Conservation (phyloP, 2,113 vertebrate genomes). For the Chaenocephalus aceratus region DNA sequence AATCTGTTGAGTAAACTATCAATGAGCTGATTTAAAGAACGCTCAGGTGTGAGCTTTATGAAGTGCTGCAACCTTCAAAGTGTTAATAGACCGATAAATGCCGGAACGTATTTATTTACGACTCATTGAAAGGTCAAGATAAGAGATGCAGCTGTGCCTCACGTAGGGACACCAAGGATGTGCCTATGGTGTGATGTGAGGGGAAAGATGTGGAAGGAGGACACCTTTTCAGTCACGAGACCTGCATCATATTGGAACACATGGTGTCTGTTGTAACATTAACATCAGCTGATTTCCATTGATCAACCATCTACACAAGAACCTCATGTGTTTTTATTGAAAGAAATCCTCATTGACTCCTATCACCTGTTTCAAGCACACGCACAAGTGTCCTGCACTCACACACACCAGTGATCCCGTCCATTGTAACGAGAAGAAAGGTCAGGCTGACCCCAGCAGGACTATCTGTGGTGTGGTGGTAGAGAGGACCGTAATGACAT, state of each 20-base stretch:
- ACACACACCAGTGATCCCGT: background rate
- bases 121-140: background rate
- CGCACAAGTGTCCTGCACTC: background rate
- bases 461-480: background rate
- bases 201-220: background rate
- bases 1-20: background rate
- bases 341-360: background rate
- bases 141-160: background rate
- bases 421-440: background rate
- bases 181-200: background rate
- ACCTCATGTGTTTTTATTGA: background rate
- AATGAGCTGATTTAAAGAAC: background rate
- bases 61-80: background rate
- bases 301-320: background rate
- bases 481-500: constrained; percentile 21
- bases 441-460: background rate
- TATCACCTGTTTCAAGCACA: background rate
- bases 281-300: background rate
- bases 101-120: background rate
- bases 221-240: background rate
- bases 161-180: background rate
- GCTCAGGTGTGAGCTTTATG: background rate
- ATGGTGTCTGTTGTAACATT: background rate
- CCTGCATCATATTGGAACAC: background rate
- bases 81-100: constrained; percentile 12